These are phyloP conservation scores for Pollenia labialis DNA, from an alignment of 2,888 invertebrate species.

Conservation along the genomic window DNA sequence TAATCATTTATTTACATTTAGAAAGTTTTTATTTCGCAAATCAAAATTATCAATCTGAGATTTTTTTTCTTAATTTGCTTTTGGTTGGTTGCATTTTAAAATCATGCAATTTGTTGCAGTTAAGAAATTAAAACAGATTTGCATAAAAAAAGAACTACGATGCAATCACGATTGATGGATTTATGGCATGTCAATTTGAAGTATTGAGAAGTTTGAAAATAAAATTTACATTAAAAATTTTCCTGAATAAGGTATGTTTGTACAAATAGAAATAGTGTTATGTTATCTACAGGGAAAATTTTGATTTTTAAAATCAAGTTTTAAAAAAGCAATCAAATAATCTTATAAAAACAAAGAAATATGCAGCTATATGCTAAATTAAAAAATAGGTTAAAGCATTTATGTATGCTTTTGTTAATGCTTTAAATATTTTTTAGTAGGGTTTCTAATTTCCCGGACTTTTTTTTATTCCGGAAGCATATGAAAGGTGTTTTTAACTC, in stretches of 20 bases:
- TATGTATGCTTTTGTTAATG: too few relatives aligned
- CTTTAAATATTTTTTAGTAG: too few relatives aligned
- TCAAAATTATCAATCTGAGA: slow-evolving; percentile 61
- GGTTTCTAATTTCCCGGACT: too few relatives aligned
- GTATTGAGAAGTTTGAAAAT: neutral
- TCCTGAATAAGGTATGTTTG: too few relatives aligned
- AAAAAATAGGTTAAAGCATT: too few relatives aligned
- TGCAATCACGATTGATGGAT: slow-evolving; percentile 40
- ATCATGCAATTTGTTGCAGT: slow-evolving; percentile 57
- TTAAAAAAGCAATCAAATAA: too few relatives aligned
- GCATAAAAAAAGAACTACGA: slow-evolving; percentile 16
- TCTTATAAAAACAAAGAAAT: too few relatives aligned
- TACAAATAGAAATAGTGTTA: too few relatives aligned
- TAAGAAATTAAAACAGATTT: slow-evolving; percentile 54
- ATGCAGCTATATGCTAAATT: too few relatives aligned
- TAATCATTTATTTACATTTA: slow-evolving; percentile 64
- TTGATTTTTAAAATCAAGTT: too few relatives aligned
- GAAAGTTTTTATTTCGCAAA: slow-evolving; percentile 58
- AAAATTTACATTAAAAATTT: neutral
- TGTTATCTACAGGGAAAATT: too few relatives aligned
- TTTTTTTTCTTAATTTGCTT: slow-evolving; percentile 22
- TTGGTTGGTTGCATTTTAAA: slow-evolving; percentile 28
- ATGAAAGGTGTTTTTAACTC: neutral
- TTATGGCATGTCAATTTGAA: slow-evolving; percentile 19
- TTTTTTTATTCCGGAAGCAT: too few relatives aligned